These are phyloP conservation scores for Octomys mimax DNA, from an alignment of 2,797 vertebrate genomes.

Conservation along the genomic window DNA sequence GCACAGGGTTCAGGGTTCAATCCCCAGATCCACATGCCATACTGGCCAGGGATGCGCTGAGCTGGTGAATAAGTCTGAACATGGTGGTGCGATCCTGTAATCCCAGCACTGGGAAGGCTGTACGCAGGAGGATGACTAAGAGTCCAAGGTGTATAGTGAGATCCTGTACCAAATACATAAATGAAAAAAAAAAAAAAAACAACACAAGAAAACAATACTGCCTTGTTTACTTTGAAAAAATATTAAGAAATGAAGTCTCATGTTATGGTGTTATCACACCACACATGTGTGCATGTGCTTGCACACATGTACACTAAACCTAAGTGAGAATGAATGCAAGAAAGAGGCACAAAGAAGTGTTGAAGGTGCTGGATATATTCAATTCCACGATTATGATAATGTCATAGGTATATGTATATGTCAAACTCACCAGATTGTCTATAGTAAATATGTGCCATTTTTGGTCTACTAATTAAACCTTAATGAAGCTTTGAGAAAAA, in stretches of 20 bases:
- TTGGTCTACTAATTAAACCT: neutral
- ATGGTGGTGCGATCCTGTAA: too few species aligned
- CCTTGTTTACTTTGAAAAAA: neutral
- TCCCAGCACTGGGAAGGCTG: too few species aligned
- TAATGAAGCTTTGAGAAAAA: neutral
- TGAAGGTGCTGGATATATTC: neutral
- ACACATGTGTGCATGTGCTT: neutral
- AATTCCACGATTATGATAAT: neutral
- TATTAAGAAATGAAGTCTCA: neutral
- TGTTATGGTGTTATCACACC: neutral
- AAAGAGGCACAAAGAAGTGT: neutral
- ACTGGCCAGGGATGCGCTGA: too few species aligned
- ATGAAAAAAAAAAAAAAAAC: too few species aligned
- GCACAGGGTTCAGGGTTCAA: too few species aligned
- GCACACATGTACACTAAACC: neutral
- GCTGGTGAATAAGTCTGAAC: too few species aligned
- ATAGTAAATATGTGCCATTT: neutral
- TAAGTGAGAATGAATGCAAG: neutral
- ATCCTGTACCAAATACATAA: too few species aligned
- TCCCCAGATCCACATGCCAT: too few species aligned
- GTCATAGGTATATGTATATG: neutral
- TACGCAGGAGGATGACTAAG: too few species aligned
- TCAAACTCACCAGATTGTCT: neutral
- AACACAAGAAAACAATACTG: neutral
- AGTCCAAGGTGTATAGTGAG: too few species aligned